Conservation (phyloP, 2,888 invertebrate species). For the Drepana falcataria region DNA sequence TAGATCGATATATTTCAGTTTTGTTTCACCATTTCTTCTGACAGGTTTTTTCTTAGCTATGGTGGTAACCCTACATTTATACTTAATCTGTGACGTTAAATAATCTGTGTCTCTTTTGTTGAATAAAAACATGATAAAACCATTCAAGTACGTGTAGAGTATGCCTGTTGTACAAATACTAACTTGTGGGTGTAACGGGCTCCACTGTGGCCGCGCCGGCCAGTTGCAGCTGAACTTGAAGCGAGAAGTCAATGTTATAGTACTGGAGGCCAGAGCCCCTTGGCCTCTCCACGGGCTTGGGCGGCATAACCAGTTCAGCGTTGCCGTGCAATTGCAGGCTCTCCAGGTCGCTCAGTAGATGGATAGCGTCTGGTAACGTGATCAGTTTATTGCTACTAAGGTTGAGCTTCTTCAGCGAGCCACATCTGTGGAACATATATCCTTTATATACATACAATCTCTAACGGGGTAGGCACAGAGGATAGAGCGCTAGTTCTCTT, state of each 20-base stretch:
- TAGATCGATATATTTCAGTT: too few species aligned
- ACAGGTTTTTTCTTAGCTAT: too few species aligned
- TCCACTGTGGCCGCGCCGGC: conserved; percentile 93
- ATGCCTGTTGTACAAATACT: conserved; percentile 28
- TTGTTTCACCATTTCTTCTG: too few species aligned
- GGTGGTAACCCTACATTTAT: too few species aligned
- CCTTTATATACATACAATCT: background rate
- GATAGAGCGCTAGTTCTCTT: too few species aligned
- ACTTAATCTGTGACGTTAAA: too few species aligned
- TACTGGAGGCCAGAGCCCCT: conserved; percentile 91
- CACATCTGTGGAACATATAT: conserved; percentile 82
- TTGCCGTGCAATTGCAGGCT: conserved; percentile 95
- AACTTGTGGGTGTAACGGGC: conserved; percentile 83
- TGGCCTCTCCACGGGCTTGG: conserved; percentile 90
- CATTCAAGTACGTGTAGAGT: too few species aligned
- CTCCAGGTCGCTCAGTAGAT: conserved; percentile 93
- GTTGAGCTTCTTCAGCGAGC: conserved; percentile 94
- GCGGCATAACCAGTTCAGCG: conserved; percentile 96
- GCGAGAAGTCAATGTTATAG: conserved; percentile 99
- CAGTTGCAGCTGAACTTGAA: conserved; percentile 94
- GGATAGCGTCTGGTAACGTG: conserved; percentile 98
- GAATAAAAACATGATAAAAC: too few species aligned
- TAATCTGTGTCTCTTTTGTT: too few species aligned
- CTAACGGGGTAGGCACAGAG: too few species aligned
- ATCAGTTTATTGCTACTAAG: conserved; percentile 95